Percentiles rank a stretch among this genome's conserved stretches.
Evolutionary conservation across 2,113 vertebrate genomes (phyloP).

Genomic region (Colistium nudipinnis): DNA sequence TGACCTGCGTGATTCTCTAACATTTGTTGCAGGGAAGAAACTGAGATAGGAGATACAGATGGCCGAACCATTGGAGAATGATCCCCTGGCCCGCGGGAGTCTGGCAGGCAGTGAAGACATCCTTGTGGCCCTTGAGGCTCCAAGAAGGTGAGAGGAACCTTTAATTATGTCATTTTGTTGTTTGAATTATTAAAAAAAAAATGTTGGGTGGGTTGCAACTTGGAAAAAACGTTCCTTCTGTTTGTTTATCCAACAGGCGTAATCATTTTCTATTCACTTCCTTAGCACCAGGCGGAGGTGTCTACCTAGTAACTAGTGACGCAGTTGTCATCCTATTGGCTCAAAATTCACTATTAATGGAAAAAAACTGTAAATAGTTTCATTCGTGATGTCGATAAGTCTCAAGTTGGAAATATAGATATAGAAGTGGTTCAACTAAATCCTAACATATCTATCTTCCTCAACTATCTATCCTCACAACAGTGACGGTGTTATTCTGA

Average conservation of each 20-base stretch:
- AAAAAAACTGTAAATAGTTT: neutral
- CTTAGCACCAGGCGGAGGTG: neutral
- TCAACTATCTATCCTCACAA: neutral
- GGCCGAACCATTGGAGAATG: slow-evolving; percentile 28
- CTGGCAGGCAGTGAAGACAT: slow-evolving; percentile 46
- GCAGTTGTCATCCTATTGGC: slow-evolving; percentile 27
- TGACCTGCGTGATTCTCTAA: neutral
- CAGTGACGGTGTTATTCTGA: neutral
- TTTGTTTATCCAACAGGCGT: too few species aligned
- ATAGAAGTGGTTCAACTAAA: neutral
- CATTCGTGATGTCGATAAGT: neutral
- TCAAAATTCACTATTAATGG: neutral
- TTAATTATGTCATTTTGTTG: too few species aligned
- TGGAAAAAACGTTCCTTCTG: too few species aligned
- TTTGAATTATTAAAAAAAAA: too few species aligned
- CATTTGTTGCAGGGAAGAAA: slow-evolving; percentile 23
- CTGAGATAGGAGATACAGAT: slow-evolving; percentile 37
- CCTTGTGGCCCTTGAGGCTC: neutral
- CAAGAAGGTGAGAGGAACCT: slow-evolving; percentile 51
- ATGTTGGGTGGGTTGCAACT: too few species aligned
- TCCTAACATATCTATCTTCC: too few species aligned
- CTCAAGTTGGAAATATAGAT: neutral
- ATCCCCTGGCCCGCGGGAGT: slow-evolving; percentile 25
- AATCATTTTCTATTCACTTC: neutral
- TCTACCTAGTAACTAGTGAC: slow-evolving; percentile 61